Evolutionary conservation across 2,888 invertebrate species (phyloP).

Genomic region (Coleophora deauratella): DNA sequence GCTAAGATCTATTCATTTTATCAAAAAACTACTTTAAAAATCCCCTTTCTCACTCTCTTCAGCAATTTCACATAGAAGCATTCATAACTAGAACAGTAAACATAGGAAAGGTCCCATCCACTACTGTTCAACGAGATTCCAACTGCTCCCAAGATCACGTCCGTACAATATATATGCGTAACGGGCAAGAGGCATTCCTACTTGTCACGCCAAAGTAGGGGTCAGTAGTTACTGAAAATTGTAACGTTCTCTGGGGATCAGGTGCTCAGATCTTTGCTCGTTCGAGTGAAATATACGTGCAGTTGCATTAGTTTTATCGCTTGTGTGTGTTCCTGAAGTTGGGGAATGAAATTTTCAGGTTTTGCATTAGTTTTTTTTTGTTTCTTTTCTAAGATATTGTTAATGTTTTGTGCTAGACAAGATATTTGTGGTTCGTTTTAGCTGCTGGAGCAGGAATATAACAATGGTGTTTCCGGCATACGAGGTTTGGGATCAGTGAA

Average conservation of each 20-base stretch:
- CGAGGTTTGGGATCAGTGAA: no score
- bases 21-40: no score
- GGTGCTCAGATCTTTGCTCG: constrained; percentile 46
- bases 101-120: constrained; percentile 4
- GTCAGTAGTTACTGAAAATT: constrained; percentile 54
- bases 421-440: no score
- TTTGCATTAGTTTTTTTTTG: no score
- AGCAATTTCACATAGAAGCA: background rate
- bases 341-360: no score
- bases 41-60: background rate
- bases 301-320: constrained; percentile 44
- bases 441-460: no score
- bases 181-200: constrained; percentile 39
- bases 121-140: constrained; percentile 8
- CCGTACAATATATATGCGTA: constrained; percentile 49
- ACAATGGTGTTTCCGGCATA: no score
- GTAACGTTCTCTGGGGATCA: constrained; percentile 44
- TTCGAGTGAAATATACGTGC: constrained; percentile 54
- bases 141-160: constrained; percentile 35
- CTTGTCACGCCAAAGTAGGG: constrained; percentile 27
- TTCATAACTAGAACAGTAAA: constrained; percentile 1
- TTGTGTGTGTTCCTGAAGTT: constrained; percentile 29
- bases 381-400: no score
- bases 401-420: no score
- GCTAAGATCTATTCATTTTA: no score